A percentile compares a stretch with the other conserved stretches of the same genome.
These are phyloP conservation scores for Drosophila ananassae DNA, from an alignment of 1,140 invertebrate genomes.

Conservation along the genomic window DNA sequence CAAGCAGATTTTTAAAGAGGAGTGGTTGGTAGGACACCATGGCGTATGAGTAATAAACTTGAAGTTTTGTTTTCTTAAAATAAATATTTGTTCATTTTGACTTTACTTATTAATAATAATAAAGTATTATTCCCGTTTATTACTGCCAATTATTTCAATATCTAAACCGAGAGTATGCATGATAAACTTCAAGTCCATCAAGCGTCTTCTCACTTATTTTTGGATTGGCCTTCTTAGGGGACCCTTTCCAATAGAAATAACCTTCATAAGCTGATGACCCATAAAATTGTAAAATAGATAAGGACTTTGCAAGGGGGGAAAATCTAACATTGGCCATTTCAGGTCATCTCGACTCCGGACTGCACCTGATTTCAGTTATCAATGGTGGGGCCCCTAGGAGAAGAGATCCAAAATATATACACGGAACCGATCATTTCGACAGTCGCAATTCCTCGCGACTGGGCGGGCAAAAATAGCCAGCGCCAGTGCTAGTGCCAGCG, in stretches of 20 bases:
- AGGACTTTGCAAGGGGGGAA: conserved; percentile 9
- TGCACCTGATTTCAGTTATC: conserved; percentile 46
- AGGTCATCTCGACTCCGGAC: conserved; percentile 19
- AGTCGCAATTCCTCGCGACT: conserved; percentile 38
- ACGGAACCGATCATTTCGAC: conserved; percentile 30
- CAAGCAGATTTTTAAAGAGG: background rate
- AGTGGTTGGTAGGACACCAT: background rate
- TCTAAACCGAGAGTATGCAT: too few relatives aligned
- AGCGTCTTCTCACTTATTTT: too few relatives aligned
- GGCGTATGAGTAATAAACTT: background rate
- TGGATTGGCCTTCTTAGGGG: too few relatives aligned
- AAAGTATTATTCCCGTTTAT: too few relatives aligned
- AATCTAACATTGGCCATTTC: conserved; percentile 21
- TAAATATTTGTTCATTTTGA: too few relatives aligned
- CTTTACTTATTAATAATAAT: too few relatives aligned
- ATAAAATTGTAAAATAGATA: conserved; percentile 14
- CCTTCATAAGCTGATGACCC: conserved; percentile 14
- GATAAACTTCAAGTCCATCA: too few relatives aligned
- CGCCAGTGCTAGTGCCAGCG: conserved; percentile 5
- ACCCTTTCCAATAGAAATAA: background rate
- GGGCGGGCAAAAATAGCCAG: conserved; percentile 43
- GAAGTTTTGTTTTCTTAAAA: too few relatives aligned
- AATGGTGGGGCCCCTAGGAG: conserved; percentile 6
- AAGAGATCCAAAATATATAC: conserved; percentile 3
- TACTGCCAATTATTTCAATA: too few relatives aligned